These are phyloP conservation scores for Scaptomyza montana DNA, from an alignment of 1,140 invertebrate species.

Conservation along the genomic window DNA sequence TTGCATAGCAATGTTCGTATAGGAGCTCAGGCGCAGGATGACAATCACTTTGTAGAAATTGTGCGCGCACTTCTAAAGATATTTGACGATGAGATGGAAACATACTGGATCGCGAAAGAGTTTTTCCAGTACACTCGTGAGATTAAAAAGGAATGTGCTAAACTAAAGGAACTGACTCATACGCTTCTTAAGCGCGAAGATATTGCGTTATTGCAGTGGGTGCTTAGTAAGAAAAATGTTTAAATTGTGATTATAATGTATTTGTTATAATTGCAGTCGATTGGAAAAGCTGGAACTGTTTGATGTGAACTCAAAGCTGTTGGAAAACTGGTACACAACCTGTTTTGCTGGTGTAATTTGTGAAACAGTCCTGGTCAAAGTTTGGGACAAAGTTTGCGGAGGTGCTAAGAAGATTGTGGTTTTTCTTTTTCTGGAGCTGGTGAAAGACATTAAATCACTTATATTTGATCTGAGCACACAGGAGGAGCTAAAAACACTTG, in stretches of 20 bases:
- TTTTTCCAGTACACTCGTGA: constrained; percentile 88
- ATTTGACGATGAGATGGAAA: constrained; percentile 89
- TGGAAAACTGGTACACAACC: constrained; percentile 90
- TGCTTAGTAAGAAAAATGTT: background rate
- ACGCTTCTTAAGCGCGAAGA: constrained; percentile 90
- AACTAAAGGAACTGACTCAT: constrained; percentile 87
- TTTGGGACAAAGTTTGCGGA: constrained; percentile 94
- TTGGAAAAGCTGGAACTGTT: constrained; percentile 85
- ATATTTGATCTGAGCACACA: constrained; percentile 57
- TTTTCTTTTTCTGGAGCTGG: constrained; percentile 89
- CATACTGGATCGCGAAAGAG: constrained; percentile 91
- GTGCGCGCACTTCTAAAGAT: constrained; percentile 88
- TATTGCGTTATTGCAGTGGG: constrained; percentile 86
- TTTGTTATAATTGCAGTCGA: constrained; percentile 83
- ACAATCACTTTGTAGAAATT: constrained; percentile 86
- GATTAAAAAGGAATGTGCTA: constrained; percentile 87
- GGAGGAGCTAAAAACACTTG: constrained; percentile 60
- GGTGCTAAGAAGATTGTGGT: constrained; percentile 92
- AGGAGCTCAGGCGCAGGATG: constrained; percentile 83
- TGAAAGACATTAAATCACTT: constrained; percentile 86
- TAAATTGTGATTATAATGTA: background rate
- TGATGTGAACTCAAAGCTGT: constrained; percentile 85
- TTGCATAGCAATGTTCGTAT: constrained; percentile 86
- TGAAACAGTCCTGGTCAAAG: constrained; percentile 90
- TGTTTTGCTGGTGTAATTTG: constrained; percentile 92